phyloP scores from a whole-genome alignment of 2,797 vertebrate genomes.

The Australoheros facetus region DNA sequence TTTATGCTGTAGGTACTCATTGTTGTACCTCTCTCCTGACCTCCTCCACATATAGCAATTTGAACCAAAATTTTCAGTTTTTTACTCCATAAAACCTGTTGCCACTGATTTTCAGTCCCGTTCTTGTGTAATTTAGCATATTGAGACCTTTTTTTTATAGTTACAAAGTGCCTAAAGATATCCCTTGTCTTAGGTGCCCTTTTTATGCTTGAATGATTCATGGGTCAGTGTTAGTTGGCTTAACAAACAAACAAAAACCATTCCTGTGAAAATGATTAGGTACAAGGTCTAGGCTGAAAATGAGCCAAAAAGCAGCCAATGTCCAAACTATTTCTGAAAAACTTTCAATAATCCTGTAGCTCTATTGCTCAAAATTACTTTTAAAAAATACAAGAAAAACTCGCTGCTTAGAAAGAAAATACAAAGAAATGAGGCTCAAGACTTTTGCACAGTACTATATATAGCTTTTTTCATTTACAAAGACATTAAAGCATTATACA shows the following conservation, averaged over 20 bases:
- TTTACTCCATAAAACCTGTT: too few relatives aligned
- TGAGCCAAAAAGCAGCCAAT: not conserved
- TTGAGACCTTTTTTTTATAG: not conserved
- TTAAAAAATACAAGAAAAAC: not conserved
- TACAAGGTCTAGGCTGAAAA: not conserved
- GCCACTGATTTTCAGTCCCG: too few relatives aligned
- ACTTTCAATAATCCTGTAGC: not conserved
- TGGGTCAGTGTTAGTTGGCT: not conserved
- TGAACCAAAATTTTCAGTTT: too few relatives aligned
- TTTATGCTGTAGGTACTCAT: too few relatives aligned
- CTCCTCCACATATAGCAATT: too few relatives aligned
- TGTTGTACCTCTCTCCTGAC: too few relatives aligned
- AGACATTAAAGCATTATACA: not conserved
- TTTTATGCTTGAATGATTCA: not conserved
- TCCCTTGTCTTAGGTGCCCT: not conserved
- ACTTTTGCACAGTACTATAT: not conserved
- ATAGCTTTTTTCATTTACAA: not conserved
- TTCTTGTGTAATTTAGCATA: too few relatives aligned
- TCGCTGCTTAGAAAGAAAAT: not conserved
- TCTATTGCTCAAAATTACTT: too few relatives aligned
- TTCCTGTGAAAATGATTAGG: not conserved
- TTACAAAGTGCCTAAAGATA: not conserved
- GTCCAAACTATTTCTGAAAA: not conserved
- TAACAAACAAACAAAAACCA: not conserved
- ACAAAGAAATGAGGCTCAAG: not conserved